A percentile compares a stretch with the other conserved stretches of the same genome.
Evolutionary conservation across 2,797 vertebrate species (phyloP).

Genomic region (Amniataba percoides): DNA sequence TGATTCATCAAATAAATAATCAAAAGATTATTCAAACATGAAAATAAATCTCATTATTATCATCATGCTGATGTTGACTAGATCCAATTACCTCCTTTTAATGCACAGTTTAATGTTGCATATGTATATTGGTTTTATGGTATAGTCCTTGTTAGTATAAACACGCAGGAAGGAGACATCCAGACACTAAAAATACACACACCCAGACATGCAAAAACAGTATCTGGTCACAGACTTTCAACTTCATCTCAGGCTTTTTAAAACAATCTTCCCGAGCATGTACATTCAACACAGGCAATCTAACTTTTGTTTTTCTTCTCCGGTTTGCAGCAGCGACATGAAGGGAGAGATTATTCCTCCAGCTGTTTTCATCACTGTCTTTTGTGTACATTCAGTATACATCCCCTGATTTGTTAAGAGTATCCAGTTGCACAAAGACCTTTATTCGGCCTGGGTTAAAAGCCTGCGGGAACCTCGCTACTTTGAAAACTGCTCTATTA

Average conservation of each 20-base stretch:
- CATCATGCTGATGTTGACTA: not conserved
- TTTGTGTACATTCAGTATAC: constrained; percentile 16
- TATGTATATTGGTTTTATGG: not conserved
- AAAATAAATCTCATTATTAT: not conserved
- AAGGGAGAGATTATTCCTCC: constrained; percentile 5
- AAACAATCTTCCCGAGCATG: constrained; percentile 22
- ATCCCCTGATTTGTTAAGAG: constrained; percentile 45
- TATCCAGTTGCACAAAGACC: constrained; percentile 62
- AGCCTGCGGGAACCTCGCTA: not conserved
- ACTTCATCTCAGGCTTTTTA: constrained; percentile 5
- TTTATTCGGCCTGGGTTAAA: too few species aligned
- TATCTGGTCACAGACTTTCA: not conserved
- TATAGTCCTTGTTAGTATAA: not conserved
- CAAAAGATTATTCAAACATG: not conserved
- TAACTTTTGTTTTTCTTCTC: constrained; percentile 25
- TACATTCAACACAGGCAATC: constrained; percentile 27
- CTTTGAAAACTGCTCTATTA: constrained; percentile 49
- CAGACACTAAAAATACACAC: not conserved
- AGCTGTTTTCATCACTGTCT: constrained; percentile 16
- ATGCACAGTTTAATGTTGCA: not conserved
- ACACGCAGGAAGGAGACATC: constrained; percentile 12
- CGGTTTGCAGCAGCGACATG: constrained; percentile 6
- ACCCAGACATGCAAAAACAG: not conserved
- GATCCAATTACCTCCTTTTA: not conserved
- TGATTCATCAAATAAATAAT: not conserved